Evolutionary conservation across 2,113 vertebrate species (phyloP).

Genomic region (Pithys albifrons): DNA sequence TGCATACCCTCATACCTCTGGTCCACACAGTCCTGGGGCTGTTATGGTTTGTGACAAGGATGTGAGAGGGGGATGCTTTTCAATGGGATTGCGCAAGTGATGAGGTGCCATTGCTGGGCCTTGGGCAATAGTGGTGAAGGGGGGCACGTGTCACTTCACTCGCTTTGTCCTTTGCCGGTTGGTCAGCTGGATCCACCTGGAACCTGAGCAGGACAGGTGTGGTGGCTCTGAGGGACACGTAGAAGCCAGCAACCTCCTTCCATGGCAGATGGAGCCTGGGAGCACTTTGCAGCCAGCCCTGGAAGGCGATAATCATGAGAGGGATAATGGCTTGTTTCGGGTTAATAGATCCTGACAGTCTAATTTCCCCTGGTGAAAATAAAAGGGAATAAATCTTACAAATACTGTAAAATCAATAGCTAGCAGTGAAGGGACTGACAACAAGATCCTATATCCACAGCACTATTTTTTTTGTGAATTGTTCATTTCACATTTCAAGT

Average conservation of each 20-base stretch:
- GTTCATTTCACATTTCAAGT: conserved; percentile 18
- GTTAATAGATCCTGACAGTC: conserved; percentile 69
- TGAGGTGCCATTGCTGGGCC: accelerated
- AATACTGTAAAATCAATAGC: conserved; percentile 74
- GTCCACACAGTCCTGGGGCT: accelerated
- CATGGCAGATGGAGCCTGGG: neutral
- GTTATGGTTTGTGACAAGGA: neutral
- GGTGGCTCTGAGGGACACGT: neutral
- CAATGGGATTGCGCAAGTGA: neutral
- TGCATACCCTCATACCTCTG: accelerated
- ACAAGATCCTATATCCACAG: conserved; percentile 32
- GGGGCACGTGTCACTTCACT: accelerated
- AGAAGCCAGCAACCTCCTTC: neutral
- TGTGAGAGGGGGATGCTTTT: neutral
- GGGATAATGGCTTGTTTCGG: conserved; percentile 65
- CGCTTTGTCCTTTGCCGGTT: neutral
- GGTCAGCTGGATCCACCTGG: neutral
- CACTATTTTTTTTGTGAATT: conserved; percentile 3
- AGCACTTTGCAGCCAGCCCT: conserved; percentile 1
- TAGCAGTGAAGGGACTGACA: conserved; percentile 54
- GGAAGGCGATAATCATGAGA: conserved; percentile 33
- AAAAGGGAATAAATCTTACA: conserved; percentile 70
- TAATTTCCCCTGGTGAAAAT: conserved; percentile 73
- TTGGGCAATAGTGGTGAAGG: neutral
- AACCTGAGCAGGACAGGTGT: neutral